These are phyloP conservation scores for Biston stratarius DNA, from an alignment of 2,888 invertebrate species.

Conservation along the genomic window DNA sequence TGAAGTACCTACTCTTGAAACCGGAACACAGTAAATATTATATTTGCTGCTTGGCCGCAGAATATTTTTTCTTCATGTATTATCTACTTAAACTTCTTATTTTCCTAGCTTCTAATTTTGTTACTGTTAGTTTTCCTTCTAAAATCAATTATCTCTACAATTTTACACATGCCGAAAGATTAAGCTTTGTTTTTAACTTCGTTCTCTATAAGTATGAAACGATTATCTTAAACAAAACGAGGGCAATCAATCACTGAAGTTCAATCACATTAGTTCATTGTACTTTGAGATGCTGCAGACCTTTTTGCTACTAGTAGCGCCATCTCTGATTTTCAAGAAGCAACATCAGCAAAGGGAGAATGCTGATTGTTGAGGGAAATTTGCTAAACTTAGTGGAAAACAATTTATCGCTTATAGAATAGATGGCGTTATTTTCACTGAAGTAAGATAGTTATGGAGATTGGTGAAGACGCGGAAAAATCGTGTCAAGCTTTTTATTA, in stretches of 20 bases:
- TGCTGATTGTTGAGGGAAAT: neutral
- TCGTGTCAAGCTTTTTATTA: no score
- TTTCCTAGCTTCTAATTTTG: no score
- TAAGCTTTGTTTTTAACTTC: neutral
- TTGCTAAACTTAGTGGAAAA: neutral
- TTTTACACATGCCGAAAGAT: neutral
- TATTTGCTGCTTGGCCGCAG: no score
- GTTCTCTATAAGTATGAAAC: neutral
- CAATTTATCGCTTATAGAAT: neutral
- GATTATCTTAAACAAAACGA: conserved; percentile 8
- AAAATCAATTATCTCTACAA: no score
- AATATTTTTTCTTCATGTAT: no score
- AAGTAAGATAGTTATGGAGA: neutral
- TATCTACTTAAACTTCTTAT: no score
- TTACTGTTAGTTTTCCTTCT: neutral
- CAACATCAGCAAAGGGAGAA: neutral
- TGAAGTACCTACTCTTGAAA: no score
- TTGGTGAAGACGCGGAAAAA: neutral
- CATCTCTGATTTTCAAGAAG: conserved; percentile 15
- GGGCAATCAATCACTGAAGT: conserved; percentile 18
- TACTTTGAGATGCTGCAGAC: conserved; percentile 15
- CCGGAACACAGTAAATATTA: no score
- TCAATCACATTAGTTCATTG: conserved; percentile 18
- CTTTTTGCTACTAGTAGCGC: conserved; percentile 7
- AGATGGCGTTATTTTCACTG: conserved; percentile 10